These are phyloP conservation scores for Anthopleura xanthogrammica DNA, from an alignment of 92 coral and sea anemone species.

Conservation along the genomic window DNA sequence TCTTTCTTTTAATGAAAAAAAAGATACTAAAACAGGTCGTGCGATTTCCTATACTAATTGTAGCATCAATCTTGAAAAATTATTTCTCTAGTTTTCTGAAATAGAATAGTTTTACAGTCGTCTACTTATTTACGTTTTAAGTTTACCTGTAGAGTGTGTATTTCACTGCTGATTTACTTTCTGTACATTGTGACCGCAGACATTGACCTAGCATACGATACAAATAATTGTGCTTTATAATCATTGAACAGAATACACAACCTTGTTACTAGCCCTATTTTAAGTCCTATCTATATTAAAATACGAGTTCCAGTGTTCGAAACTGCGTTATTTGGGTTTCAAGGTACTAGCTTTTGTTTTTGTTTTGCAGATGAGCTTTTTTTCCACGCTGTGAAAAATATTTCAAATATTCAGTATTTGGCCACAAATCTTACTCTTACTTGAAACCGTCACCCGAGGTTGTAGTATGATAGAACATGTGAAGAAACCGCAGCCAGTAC, in stretches of 20 bases:
- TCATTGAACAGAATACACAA: background rate
- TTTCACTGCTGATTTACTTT: too few relatives aligned
- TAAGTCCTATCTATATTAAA: background rate
- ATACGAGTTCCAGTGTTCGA: background rate
- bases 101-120: too few relatives aligned
- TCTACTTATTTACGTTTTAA: too few relatives aligned
- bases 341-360: background rate
- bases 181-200: too few relatives aligned
- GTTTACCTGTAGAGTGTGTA: too few relatives aligned
- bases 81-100: too few relatives aligned
- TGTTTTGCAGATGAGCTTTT: background rate
- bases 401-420: background rate
- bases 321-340: background rate
- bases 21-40: background rate
- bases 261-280: background rate
- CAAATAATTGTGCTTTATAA: too few relatives aligned
- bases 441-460: background rate
- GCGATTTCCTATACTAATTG: background rate
- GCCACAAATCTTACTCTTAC: background rate
- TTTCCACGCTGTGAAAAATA: background rate
- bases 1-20: too few relatives aligned
- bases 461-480: background rate
- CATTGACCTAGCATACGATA: too few relatives aligned
- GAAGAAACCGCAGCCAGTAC: background rate
- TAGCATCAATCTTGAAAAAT: background rate